phyloP scores from a whole-genome alignment of 2,113 vertebrate species.

The Pangasianodon gigas region DNA sequence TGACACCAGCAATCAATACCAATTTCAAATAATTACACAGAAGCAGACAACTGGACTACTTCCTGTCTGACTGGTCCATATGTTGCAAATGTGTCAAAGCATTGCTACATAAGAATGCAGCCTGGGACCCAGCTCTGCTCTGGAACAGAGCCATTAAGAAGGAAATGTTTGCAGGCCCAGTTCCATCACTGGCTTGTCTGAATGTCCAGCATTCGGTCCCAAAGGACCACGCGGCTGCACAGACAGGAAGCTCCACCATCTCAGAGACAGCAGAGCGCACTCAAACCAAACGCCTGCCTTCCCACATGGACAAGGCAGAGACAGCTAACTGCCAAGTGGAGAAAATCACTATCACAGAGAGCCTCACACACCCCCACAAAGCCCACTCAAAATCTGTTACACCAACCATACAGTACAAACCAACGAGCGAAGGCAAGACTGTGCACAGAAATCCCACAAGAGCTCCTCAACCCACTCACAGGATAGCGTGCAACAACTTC shows the following conservation, averaged over 20 bases:
- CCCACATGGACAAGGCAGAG: slow-evolving; percentile 51
- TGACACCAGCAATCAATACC: slow-evolving; percentile 7
- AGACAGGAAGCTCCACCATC: slow-evolving; percentile 52
- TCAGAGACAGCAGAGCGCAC: slow-evolving; percentile 45
- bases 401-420: slow-evolving; percentile 35
- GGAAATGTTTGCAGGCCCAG: slow-evolving; percentile 26
- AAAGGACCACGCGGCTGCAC: slow-evolving; percentile 49
- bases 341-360: slow-evolving; percentile 51
- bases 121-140: not conserved
- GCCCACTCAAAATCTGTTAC: slow-evolving; percentile 58
- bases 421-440: slow-evolving; percentile 23
- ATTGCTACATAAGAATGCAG: not conserved
- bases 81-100: slow-evolving; percentile 3
- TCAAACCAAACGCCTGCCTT: slow-evolving; percentile 45
- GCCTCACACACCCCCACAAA: slow-evolving; percentile 49
- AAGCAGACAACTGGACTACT: not conserved
- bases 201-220: slow-evolving; percentile 45
- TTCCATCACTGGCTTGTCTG: slow-evolving; percentile 38
- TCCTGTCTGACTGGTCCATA: slow-evolving; percentile 1
- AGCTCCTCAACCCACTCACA: slow-evolving; percentile 27
- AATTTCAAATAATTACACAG: not conserved
- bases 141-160: slow-evolving; percentile 5
- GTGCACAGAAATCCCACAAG: slow-evolving; percentile 20
- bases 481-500: slow-evolving; percentile 21
- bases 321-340: slow-evolving; percentile 47